Conservation (phyloP, 2,888 invertebrate genomes). For the Carabus problematicus region DNA sequence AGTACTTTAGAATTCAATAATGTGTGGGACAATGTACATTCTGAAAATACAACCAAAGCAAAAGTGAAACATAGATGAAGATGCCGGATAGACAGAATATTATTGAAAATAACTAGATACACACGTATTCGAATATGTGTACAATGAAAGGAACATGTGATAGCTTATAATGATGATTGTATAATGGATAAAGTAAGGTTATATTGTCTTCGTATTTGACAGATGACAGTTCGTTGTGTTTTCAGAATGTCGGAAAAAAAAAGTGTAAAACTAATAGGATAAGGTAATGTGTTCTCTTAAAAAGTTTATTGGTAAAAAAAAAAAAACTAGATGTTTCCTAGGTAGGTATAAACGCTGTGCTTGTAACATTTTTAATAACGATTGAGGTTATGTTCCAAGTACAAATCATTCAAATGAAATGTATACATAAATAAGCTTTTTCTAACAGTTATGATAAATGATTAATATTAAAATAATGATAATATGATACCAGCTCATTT, state of each 20-base stretch:
- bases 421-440: not conserved
- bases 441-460: no score
- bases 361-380: constrained; percentile 36
- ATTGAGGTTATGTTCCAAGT: constrained; percentile 38
- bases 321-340: constrained; percentile 56
- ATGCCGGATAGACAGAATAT: no score
- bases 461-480: no score
- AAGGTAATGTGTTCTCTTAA: constrained; percentile 58
- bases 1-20: constrained; percentile 30
- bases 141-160: no score
- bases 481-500: no score
- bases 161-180: no score
- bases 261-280: constrained; percentile 47
- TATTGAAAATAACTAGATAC: no score
- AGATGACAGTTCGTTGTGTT: not conserved
- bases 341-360: constrained; percentile 47
- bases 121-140: no score
- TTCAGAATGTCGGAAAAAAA: constrained; percentile 40
- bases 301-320: constrained; percentile 56
- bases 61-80: no score
- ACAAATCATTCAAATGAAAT: constrained; percentile 28
- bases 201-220: no score
- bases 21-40: constrained; percentile 24
- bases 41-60: constrained; percentile 12
- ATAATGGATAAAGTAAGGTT: no score